A percentile compares a stretch with the other conserved stretches of the same genome.
These are phyloP conservation scores for Coregonus sp. DNA, from an alignment of 2,797 vertebrate species.

Conservation along the genomic window DNA sequence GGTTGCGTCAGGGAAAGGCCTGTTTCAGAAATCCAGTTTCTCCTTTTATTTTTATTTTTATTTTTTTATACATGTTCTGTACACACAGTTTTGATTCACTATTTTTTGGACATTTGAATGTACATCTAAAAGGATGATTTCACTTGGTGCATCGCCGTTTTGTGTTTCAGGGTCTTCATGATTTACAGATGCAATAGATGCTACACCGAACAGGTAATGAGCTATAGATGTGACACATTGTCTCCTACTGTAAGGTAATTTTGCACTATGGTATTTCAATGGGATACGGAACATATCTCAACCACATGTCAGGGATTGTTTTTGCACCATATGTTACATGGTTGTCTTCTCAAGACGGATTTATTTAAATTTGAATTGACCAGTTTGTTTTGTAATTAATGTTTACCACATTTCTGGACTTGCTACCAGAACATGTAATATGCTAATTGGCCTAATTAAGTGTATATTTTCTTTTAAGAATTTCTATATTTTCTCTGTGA, in stretches of 20 bases:
- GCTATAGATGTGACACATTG: not conserved
- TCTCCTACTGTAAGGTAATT: not conserved
- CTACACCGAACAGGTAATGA: not conserved
- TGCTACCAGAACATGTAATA: conserved; percentile 39
- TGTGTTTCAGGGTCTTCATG: conserved; percentile 16
- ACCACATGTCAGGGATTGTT: conserved; percentile 1
- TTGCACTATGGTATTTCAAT: not conserved
- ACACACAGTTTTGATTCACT: not conserved
- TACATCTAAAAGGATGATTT: conserved; percentile 33
- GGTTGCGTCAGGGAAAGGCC: not conserved
- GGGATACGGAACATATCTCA: conserved; percentile 1
- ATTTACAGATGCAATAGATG: too few species aligned
- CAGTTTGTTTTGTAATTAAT: conserved; percentile 11
- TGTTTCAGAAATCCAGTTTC: conserved; percentile 14
- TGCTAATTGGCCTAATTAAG: conserved; percentile 9
- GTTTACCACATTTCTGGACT: conserved; percentile 29
- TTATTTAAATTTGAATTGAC: conserved; percentile 1
- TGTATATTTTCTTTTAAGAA: conserved; percentile 19
- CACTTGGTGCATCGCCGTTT: conserved; percentile 28
- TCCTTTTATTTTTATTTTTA: not conserved
- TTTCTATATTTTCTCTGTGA: conserved; percentile 10
- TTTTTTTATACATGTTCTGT: not conserved
- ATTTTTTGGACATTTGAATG: conserved; percentile 32
- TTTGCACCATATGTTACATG: conserved; percentile 27
- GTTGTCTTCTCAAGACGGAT: not conserved